Evolutionary conservation across 2,888 invertebrate genomes (phyloP), one percentile per base, ranked within the genome.

Genomic region (Cetonia aurata): DNA sequence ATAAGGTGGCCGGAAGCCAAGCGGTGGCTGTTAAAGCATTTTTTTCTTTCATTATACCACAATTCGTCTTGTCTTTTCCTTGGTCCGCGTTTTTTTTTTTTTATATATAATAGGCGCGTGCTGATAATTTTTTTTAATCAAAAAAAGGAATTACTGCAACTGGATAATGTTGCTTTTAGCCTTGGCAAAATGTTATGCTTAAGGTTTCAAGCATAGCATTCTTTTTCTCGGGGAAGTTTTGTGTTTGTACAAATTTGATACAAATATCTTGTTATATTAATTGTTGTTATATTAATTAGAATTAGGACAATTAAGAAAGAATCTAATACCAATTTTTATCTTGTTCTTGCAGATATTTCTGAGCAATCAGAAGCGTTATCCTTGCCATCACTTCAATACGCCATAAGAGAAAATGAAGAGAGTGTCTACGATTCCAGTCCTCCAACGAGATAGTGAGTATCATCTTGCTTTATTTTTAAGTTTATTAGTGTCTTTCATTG

Each of bases 331-430:
- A 37, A 37, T 37, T 37, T 37, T 37, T 37, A 10, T 37, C 8
- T 10, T 9, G 1, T 10, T 37, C 59, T 79, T 79, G 10, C 78
- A 80, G 80, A 77, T 78, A 71, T 80, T 79, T 71, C 77, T 44
- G 76, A 77, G 33, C 76, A 79, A 33, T 79, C 79, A 19, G 79
- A 77, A 55, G 80, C 82, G 0, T 67, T 79, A 44, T 82, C 82
- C 15, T 73, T 82, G 42, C 82, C 82, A 9, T 78, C 81, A 0
- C 76, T 82, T 17, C 77, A 79, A 65, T 80, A 81, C 65, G 74
- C 79, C 25, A 76, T 78, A 74, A 77, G 77, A 62, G 80, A 81
- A 72, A 79, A 80, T 79, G 79, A 59, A 13, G 80, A 80, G 52
- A 75, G 52, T 67, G 56, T 76, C 33, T 71, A 77, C 13, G 78